Conservation (phyloP, 2,888 invertebrate genomes). For the Anarsia innoxiella region DNA sequence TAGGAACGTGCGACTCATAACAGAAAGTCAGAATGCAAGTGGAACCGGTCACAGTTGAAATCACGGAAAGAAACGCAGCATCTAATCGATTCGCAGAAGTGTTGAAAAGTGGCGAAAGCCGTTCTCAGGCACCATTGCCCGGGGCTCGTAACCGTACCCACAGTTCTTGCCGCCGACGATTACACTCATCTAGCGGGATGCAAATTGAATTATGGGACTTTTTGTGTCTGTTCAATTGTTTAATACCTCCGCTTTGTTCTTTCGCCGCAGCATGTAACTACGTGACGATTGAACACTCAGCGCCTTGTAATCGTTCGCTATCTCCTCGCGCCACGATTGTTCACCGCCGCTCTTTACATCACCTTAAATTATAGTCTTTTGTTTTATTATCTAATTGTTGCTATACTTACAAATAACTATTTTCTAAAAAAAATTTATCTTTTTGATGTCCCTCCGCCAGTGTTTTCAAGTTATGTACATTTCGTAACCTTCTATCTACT, state of each 20-base stretch:
- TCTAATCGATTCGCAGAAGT: slow-evolving; percentile 70
- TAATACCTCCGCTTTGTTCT: slow-evolving; percentile 64
- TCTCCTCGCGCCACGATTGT: slow-evolving; percentile 28
- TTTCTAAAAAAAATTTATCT: slow-evolving; percentile 35
- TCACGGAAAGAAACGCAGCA: slow-evolving; percentile 46
- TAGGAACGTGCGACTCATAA: background rate
- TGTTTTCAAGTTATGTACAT: too few species aligned
- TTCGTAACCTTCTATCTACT: too few species aligned
- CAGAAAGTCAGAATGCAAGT: slow-evolving; percentile 10
- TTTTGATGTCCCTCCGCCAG: slow-evolving; percentile 25
- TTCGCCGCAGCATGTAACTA: slow-evolving; percentile 48
- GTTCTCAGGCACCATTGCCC: slow-evolving; percentile 53
- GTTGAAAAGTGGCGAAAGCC: slow-evolving; percentile 70
- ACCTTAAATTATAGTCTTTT: slow-evolving; percentile 66
- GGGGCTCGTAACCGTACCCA: slow-evolving; percentile 56
- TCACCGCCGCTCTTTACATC: slow-evolving; percentile 47
- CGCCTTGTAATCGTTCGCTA: slow-evolving; percentile 55
- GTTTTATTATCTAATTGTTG: slow-evolving; percentile 68
- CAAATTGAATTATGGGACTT: slow-evolving; percentile 75
- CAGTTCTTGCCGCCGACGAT: slow-evolving; percentile 49
- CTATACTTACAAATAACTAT: slow-evolving; percentile 57
- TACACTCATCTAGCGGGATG: slow-evolving; percentile 70
- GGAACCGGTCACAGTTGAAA: slow-evolving; percentile 37
- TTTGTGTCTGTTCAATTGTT: slow-evolving; percentile 68
- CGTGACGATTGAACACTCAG: slow-evolving; percentile 67